Base-by-base conservation (phyloP, 1,140 invertebrate genomes). In the Cydia fagiglandana region DNA sequence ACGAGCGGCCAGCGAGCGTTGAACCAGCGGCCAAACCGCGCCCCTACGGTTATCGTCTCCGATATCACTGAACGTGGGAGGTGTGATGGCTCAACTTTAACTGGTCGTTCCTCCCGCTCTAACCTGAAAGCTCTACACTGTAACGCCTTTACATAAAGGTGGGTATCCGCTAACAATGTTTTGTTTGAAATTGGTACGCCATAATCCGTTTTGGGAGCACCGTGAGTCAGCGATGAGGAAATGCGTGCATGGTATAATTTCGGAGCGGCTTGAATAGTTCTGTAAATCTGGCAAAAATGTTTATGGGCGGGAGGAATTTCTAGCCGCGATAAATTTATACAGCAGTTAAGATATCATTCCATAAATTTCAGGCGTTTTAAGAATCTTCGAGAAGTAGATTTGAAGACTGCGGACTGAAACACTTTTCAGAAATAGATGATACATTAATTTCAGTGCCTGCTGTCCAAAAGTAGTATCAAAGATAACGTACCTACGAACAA, bases 191-290 rank as follows among this genome's bases (percentile, higher is more conserved):
- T 83, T 83, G 86, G 88, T 86, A 84, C 76, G 89, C 79, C 89
- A 91, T 91, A 92, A 92, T 91, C 88, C 90, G 89, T 92, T 92
- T 92, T 86, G 84, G 90, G 88, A 84, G 85, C 88, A 80, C 83
- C 77, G 85, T 91, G 90, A 92, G 84, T 92, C 89, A 92, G 87
- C 79, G 85, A 90, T 89, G 89, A 91, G 89, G 90, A 91, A 92
- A 92, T 90, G 88, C 88, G 88, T 87, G 88, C 88, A 89, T 85
- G 90, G 91, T 92, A 90, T 91, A 91, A 89, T 92, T 92, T 91
- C 83, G 82, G 89, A 86, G 81, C 84, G 82, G 84, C 90, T 92
- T 89, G 86, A 83, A 88, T 88, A 84, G 81, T 88, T 91, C 86
- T 90, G 88, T 91, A 90, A 88, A 88, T 90, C 82, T 87, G 79